Conservation (phyloP, 2,888 invertebrate species). For the Pandemis corylana region DNA sequence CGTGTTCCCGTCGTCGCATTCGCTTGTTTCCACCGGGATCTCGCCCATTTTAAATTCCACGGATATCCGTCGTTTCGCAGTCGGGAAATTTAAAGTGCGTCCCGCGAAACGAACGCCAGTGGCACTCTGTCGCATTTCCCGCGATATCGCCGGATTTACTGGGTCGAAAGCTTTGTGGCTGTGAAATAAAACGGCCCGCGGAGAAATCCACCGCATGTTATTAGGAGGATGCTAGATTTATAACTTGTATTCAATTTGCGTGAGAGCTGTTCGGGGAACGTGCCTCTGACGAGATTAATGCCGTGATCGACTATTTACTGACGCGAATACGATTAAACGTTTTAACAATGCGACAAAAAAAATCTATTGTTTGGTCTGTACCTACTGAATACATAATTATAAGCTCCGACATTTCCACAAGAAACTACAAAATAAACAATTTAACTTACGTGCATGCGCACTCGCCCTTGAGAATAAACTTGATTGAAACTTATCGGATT, state of each 20-base stretch:
- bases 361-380: background rate
- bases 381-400: no score
- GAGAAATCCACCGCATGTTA: slow-evolving; percentile 80
- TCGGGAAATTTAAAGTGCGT: slow-evolving; percentile 77
- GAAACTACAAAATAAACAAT: no score
- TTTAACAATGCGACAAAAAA: background rate
- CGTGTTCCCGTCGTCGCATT: slow-evolving; percentile 41
- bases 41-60: slow-evolving; percentile 73
- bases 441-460: no score
- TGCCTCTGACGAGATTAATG: slow-evolving; percentile 57
- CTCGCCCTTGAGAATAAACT: no score
- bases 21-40: slow-evolving; percentile 64
- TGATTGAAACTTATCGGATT: no score
- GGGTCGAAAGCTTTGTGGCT: slow-evolving; percentile 78
- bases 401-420: no score
- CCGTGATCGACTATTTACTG: slow-evolving; percentile 52
- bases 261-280: slow-evolving; percentile 70
- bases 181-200: slow-evolving; percentile 79
- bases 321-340: background rate
- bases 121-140: slow-evolving; percentile 77
- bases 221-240: slow-evolving; percentile 79
- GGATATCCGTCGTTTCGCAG: slow-evolving; percentile 62
- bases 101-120: slow-evolving; percentile 70
- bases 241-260: slow-evolving; percentile 82
- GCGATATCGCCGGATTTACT: slow-evolving; percentile 81